These are phyloP conservation scores for Luidia sarsii DNA, from an alignment of 53 echinoderm and acorn worm species.

Conservation along the genomic window DNA sequence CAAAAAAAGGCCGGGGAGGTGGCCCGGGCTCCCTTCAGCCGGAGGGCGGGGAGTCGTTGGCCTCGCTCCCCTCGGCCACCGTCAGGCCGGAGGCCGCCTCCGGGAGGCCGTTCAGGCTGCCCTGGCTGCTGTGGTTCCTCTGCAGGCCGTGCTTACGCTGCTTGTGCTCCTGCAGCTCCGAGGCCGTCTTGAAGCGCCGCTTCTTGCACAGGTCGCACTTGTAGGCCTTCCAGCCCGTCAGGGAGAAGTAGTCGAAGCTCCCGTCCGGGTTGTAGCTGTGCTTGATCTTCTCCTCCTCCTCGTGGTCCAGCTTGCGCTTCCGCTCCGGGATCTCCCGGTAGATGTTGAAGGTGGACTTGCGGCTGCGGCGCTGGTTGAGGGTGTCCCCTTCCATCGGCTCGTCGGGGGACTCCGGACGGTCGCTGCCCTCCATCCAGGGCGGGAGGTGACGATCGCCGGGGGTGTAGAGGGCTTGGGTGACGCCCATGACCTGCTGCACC, in stretches of 20 bases:
- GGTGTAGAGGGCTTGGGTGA: slow-evolving; percentile 73
- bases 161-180: slow-evolving; percentile 96
- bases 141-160: slow-evolving; percentile 81
- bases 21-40: slow-evolving; percentile 29
- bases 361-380: slow-evolving; percentile 76
- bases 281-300: slow-evolving; percentile 95
- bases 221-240: slow-evolving; percentile 99
- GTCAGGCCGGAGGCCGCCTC: slow-evolving; percentile 17
- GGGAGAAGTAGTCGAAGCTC: slow-evolving; percentile 97
- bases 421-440: slow-evolving; percentile 47
- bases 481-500: slow-evolving; percentile 83
- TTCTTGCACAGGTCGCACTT: slow-evolving; percentile 98
- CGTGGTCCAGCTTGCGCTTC: slow-evolving; percentile 90
- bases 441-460: slow-evolving; percentile 62
- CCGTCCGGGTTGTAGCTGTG: slow-evolving; percentile 99
- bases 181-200: slow-evolving; percentile 94
- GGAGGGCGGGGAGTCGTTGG: slow-evolving; percentile 33
- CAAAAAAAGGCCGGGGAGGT: too few species aligned
- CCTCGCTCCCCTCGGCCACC: slow-evolving; percentile 13
- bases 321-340: slow-evolving; percentile 96
- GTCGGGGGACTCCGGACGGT: slow-evolving; percentile 12
- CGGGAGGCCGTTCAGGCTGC: slow-evolving; percentile 43
- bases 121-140: slow-evolving; percentile 60
- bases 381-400: slow-evolving; percentile 69
- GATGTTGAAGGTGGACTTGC: slow-evolving; percentile 96